Percentiles rank a stretch among this genome's conserved stretches.
Conservation (phyloP, 2,797 vertebrate genomes). For the Sphenopsis melanotis region DNA sequence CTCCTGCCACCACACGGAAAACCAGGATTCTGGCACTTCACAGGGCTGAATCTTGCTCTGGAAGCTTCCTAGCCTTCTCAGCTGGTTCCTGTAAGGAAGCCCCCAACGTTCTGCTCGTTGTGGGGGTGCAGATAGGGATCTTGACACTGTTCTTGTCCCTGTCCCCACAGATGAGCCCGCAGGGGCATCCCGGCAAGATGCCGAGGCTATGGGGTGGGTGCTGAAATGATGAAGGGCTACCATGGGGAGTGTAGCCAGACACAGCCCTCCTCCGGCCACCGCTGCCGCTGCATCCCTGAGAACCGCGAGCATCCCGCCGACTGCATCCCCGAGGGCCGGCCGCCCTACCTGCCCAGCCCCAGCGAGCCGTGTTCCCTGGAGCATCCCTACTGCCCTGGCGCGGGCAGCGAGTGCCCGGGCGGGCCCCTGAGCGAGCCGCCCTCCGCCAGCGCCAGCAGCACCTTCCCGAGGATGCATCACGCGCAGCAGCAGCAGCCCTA, state of each 20-base stretch:
- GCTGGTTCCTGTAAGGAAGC: accelerated
- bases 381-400: constrained; percentile 84
- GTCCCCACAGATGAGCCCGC: constrained; percentile 38
- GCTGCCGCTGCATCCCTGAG: constrained; percentile 89
- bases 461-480: constrained; percentile 95
- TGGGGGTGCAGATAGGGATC: not conserved
- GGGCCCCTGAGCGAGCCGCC: constrained; percentile 77
- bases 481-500: constrained; percentile 88
- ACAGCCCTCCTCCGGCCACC: constrained; percentile 84
- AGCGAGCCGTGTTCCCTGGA: constrained; percentile 81
- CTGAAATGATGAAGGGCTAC: constrained; percentile 81
- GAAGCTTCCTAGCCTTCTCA: not conserved
- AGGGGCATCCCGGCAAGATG: constrained; percentile 61
- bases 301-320: constrained; percentile 80
- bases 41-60: not conserved
- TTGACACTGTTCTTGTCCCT: not conserved
- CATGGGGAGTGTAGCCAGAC: constrained; percentile 95
- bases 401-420: constrained; percentile 79
- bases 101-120: accelerated
- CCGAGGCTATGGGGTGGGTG: not conserved
- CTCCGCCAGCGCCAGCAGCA: constrained; percentile 84
- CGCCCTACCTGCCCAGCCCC: constrained; percentile 75
- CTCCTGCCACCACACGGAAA: accelerated
- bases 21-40: not conserved
- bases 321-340: constrained; percentile 73